Base-by-base conservation (phyloP, 2,797 vertebrate species). In the Helostoma temminkii region DNA sequence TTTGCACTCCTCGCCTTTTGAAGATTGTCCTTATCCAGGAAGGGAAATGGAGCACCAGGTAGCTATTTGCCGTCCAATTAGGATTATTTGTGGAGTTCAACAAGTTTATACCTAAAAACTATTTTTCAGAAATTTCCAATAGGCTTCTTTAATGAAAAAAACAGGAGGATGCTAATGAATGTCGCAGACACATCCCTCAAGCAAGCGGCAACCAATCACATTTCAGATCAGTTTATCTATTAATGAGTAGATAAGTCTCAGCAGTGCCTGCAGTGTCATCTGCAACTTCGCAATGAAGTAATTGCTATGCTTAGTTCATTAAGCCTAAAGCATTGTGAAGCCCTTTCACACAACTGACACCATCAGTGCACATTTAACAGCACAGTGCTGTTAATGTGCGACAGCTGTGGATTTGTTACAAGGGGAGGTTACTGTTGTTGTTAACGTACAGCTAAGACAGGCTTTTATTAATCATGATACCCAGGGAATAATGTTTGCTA, bases 41-140 rank as follows among this genome's bases (percentile, higher is more conserved):
- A 30, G 68, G 66, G 56, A 78, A 67, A 73, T 65, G 45, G 28
- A 80, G 68, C 73, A 88, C 84, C 82, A 85, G 65, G 81, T 81
- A 75, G 65, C 80, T 69, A 69, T 89, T 90, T 88, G 66, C 74
- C 52, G 57, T 77, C 80, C 82, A 88, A 89, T 91, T 90, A 86
- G 78, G 78, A 82, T 84, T 75, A 85, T 72, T 82, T 30, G n/a
- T 30, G 7, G 74, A 82, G 74, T 82, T 85, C 80, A 87, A 79
- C 72, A 62, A 75, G 72, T 70, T 63, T 25, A 66, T 74, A 85
- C 81, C 83, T 86, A 66, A 74, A 88, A 83, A 83, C 64, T 18
- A 22, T 76, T 71, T 81, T 81, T 79, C 61, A 66, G 67, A 72
- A 48, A 80, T 71, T 59, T 77, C 66, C 74, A 82, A 74, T 80